phyloP scores from a whole-genome alignment of 2,113 vertebrate genomes.

The Chaetops frenatus region DNA sequence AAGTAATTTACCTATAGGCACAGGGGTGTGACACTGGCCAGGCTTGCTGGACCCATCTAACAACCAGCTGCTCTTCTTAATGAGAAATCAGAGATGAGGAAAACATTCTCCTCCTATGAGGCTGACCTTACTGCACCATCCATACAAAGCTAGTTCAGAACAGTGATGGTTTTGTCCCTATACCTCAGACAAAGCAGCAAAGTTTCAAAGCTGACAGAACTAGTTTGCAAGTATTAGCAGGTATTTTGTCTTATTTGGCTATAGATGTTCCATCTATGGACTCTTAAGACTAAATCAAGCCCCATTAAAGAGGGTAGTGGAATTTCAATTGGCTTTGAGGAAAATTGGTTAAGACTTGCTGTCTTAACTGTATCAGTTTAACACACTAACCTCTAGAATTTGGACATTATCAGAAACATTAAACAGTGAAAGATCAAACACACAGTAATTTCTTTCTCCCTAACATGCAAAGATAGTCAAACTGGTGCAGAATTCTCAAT shows the following conservation, averaged over 20 bases:
- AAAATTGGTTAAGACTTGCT: neutral
- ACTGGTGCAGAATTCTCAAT: neutral
- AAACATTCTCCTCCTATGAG: neutral
- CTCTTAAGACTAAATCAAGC: neutral
- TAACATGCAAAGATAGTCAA: neutral
- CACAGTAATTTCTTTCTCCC: accelerated
- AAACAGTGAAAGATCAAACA: neutral
- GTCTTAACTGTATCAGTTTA: neutral
- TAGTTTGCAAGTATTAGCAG: neutral
- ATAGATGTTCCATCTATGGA: accelerated
- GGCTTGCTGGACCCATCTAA: neutral
- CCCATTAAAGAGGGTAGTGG: neutral
- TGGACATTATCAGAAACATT: neutral
- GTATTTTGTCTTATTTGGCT: neutral
- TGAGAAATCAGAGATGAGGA: neutral
- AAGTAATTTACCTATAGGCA: neutral
- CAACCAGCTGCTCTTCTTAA: neutral
- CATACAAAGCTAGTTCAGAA: neutral
- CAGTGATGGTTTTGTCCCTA: neutral
- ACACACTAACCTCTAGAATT: neutral
- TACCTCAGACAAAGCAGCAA: neutral
- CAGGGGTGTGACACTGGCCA: neutral
- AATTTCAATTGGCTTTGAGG: neutral
- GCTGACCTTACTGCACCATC: neutral
- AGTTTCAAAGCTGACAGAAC: neutral